Evolutionary conservation across 2,113 vertebrate species (phyloP).

Genomic region (human): DNA sequence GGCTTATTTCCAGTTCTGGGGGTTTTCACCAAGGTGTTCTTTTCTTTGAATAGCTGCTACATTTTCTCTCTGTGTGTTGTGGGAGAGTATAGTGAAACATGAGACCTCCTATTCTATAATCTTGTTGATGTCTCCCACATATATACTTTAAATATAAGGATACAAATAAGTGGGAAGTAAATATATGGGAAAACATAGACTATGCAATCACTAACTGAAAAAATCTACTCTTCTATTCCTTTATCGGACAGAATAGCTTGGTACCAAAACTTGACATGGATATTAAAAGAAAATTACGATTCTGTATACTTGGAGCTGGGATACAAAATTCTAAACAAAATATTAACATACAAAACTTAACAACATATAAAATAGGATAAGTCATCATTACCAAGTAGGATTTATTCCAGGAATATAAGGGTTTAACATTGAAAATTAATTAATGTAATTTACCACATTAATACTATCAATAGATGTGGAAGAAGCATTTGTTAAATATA

Average conservation of each 20-base stretch:
- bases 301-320: not conserved
- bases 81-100: no score
- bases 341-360: not conserved
- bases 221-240: not conserved
- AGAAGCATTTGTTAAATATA: not conserved
- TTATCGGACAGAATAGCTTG: not conserved
- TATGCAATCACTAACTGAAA: no score
- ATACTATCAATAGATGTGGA: not conserved
- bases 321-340: not conserved
- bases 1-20: no score
- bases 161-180: no score
- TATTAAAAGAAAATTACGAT: not conserved
- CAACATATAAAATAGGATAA: not conserved
- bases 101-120: no score
- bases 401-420: not conserved
- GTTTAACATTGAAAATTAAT: not conserved
- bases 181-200: no score
- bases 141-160: no score
- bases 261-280: not conserved
- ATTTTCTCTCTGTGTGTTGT: no score
- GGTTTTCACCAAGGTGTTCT: no score
- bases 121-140: no score
- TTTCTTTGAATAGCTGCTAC: no score
- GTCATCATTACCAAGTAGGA: not conserved
- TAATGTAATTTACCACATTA: not conserved